Evolutionary conservation across 2,888 invertebrate genomes (phyloP), one percentile per base, ranked within the genome.

Genomic region (Agapostemon virescens): DNA sequence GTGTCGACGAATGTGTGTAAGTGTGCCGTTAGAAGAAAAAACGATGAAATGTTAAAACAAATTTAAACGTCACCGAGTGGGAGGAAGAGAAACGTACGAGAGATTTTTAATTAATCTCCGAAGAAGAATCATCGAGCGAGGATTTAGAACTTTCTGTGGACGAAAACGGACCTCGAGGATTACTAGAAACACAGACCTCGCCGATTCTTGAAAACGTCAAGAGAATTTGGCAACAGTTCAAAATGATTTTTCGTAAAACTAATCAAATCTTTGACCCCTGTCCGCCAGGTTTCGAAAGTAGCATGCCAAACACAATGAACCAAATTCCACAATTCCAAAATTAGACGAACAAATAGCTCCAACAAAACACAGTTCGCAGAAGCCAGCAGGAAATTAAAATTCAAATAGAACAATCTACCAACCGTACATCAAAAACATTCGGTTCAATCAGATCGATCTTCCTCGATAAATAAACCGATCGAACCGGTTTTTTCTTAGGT

Each of bases 151-250:
- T 42, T 55, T 15, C 13, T 40, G 17, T 1, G 15, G 52, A 69
- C 40, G 26, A 61, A 64, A 67, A 20, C 33, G 26, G 26, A n/a
- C 55, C 52, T 40, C 33, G 30, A 52, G 23, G 33, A 58, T n/a
- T 67, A 73, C 63, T 49, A 33, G 78, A 74, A n/a, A 20, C 26
- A 80, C 64, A 30, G 23, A 52, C 33, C 71, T 77, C 74, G 20
- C 74, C 69, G 49, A 63, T 36, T 58, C 69, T 71, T 20, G 55
- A 77, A 80, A 55, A 40, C 49, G 63, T 52, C 52, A 63, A 17
- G 73, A 45, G 38, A 45, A 71, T 64, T 70, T 80, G 82, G 77
- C 82, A 20, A 9, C 36, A 20, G 2, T 49, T 77, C 82, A 82
- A 42, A 36, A 15, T 15, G 67, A 61, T 82, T 77, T 77, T 82